phyloP scores from a whole-genome alignment of 2,113 vertebrate genomes.

The Polypterus bichir region DNA sequence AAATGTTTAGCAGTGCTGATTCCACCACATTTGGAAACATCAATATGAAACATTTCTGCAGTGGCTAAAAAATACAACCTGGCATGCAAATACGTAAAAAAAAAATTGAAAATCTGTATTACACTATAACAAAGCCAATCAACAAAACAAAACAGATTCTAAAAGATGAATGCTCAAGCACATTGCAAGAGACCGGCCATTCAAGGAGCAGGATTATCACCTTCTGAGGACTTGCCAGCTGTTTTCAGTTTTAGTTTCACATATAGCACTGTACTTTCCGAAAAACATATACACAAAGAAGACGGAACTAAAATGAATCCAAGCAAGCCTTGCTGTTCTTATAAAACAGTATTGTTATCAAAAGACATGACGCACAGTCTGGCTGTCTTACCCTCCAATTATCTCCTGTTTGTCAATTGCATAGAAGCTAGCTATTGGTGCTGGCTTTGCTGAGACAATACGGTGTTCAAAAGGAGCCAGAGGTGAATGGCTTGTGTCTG shows the following conservation, averaged over 20 bases:
- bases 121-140: neutral
- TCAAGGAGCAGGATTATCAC: slow-evolving; percentile 42
- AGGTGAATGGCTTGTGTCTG: slow-evolving; percentile 59
- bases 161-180: neutral
- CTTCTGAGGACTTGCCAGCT: slow-evolving; percentile 52
- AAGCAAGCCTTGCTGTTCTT: too few species aligned
- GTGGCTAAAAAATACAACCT: too few species aligned
- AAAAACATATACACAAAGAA: too few species aligned
- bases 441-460: slow-evolving; percentile 71
- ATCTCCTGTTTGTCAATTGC: slow-evolving; percentile 69
- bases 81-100: too few species aligned
- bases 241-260: slow-evolving; percentile 50
- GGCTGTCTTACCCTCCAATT: slow-evolving; percentile 74
- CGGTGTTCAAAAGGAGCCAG: slow-evolving; percentile 82
- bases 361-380: too few species aligned
- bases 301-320: too few species aligned
- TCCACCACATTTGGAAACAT: too few species aligned
- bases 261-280: slow-evolving; percentile 22
- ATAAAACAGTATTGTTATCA: too few species aligned
- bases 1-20: too few species aligned
- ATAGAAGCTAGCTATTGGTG: slow-evolving; percentile 64
- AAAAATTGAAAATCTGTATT: too few species aligned
- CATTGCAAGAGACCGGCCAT: slow-evolving; percentile 34
- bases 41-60: too few species aligned
- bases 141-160: neutral